A percentile compares a stretch with the other conserved stretches of the same genome.
Evolutionary conservation across 2,888 invertebrate species (phyloP).

Genomic region (Druceiella hillmani): DNA sequence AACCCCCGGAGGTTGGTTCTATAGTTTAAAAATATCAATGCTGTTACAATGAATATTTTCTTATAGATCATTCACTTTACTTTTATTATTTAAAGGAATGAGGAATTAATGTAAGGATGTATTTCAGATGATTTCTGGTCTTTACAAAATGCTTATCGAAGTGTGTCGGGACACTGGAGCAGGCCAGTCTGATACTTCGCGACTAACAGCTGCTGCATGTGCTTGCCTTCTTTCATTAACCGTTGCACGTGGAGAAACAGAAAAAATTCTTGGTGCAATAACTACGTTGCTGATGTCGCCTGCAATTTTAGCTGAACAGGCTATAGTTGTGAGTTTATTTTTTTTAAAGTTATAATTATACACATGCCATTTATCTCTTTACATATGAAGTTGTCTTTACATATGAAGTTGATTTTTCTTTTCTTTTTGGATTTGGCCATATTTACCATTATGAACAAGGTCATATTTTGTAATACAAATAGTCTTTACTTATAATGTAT

Average conservation of each 20-base stretch:
- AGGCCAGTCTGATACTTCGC: conserved; percentile 58
- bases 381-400: no score
- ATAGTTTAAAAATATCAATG: neutral
- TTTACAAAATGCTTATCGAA: conserved; percentile 81
- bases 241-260: conserved; percentile 90
- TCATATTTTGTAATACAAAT: no score
- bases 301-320: conserved; percentile 68
- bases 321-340: conserved; percentile 59
- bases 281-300: conserved; percentile 85
- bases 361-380: neutral
- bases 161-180: conserved; percentile 63
- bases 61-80: conserved; percentile 9
- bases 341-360: conserved; percentile 3
- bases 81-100: no score
- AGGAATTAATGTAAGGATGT: no score
- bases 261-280: conserved; percentile 80
- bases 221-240: conserved; percentile 89
- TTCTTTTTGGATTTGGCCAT: no score
- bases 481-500: no score
- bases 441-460: no score
- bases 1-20: conserved; percentile 66
- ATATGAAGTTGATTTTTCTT: no score
- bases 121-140: conserved; percentile 61
- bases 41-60: conserved; percentile 2
- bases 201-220: conserved; percentile 82